phyloP scores from a whole-genome alignment of 2,888 invertebrate species.

The Frankliniella fusca region DNA sequence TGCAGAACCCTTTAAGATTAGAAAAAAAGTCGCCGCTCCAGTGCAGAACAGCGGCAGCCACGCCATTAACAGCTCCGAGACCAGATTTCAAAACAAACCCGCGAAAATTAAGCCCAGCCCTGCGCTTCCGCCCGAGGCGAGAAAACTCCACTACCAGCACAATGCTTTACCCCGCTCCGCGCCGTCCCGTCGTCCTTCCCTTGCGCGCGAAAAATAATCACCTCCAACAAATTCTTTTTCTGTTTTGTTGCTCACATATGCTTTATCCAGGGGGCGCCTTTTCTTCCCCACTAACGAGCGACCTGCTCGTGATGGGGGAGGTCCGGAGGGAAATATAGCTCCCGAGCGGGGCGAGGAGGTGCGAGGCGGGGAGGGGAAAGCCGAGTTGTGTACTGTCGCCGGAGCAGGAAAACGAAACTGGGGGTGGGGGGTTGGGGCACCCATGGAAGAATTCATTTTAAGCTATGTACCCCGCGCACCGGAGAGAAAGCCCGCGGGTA shows the following conservation, averaged over 20 bases:
- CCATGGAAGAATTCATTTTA: neutral
- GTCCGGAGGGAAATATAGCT: neutral
- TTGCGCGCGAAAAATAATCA: constrained; percentile 6
- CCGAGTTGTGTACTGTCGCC: too few relatives aligned
- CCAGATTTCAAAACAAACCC: constrained; percentile 26
- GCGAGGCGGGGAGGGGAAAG: neutral
- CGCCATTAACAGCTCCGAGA: constrained; percentile 12
- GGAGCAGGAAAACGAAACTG: too few relatives aligned
- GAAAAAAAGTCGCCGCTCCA: constrained; percentile 24
- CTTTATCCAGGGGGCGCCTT: neutral
- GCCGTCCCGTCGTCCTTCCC: neutral
- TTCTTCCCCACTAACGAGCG: constrained; percentile 4
- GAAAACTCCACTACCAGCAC: constrained; percentile 12
- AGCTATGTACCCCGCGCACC: neutral
- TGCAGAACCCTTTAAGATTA: constrained; percentile 25
- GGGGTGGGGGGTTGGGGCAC: neutral
- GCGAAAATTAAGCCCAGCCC: constrained; percentile 1
- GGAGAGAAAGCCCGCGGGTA: neutral
- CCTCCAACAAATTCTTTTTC: constrained; percentile 19
- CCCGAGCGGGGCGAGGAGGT: too few relatives aligned
- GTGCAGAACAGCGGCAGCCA: constrained; percentile 14
- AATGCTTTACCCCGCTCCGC: neutral
- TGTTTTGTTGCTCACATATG: constrained; percentile 18
- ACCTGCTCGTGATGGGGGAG: neutral
- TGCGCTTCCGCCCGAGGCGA: constrained; percentile 1